Evolutionary conservation across 2,113 vertebrate species (phyloP), one percentile per base, ranked within the genome.

Genomic region (Thymallus thymallus): DNA sequence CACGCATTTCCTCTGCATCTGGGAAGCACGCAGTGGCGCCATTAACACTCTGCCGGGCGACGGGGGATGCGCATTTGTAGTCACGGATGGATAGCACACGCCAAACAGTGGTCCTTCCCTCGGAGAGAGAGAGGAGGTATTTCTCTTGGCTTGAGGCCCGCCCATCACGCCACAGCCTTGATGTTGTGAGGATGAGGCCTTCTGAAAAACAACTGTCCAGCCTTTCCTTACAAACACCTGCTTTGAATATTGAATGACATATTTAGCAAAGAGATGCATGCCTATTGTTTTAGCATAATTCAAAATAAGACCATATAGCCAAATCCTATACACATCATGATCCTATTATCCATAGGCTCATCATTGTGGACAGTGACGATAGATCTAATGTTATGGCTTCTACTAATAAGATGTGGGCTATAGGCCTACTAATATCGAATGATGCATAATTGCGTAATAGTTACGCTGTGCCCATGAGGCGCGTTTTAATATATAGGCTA

Each of bases 1-100:
- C 79, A 76, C 80, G 76, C 86, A 78, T 88, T 76, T 85, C 84
- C 83, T 86, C 63, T 75, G 83, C 72, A 71, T 84, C 73, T 76
- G 79, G 71, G 76, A 79, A 63, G 70, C 81, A 78, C 75, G 74
- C 86, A 83, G 35, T 12, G 35, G 35, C 35, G 35, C 76, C 77
- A 76, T 72, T 71, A 74, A 75, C 83, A 70, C 80, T 65, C 81
- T 78, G 72, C 56, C 41, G 16, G 48, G 55, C 65, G 77, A 69
- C 63, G 66, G n/a, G n/a, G 68, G 6, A 61, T 35, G 14, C 23
- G 30, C 56, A 65, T 16, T 67, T 77, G 64, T 84, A 82, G 82
- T 84, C 86, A 88, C 78, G 85, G 20, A 60, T 60, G 18, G 20
- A 60, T 60, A 13, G 23, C 56, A 60, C 51, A 55, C 14, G 56